A percentile compares a stretch with the other conserved stretches of the same genome.
Evolutionary conservation across 2,888 invertebrate genomes (phyloP).

Genomic region (Drosophila tripunctata): DNA sequence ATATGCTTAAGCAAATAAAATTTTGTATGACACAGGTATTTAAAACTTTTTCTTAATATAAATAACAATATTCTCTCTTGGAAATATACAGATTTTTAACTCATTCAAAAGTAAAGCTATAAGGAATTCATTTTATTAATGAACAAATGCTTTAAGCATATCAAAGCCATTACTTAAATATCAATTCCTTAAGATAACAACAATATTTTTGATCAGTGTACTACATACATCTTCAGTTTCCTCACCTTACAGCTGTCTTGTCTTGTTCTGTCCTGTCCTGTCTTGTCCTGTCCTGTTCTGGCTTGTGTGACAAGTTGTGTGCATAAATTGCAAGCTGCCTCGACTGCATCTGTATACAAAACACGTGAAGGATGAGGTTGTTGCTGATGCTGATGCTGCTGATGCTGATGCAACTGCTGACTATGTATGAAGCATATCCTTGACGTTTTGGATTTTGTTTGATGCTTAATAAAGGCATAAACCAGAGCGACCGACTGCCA

Average conservation of each 20-base stretch:
- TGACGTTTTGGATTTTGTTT: slow-evolving; percentile 77
- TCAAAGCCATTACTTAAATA: no score
- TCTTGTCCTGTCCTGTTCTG: slow-evolving; percentile 13
- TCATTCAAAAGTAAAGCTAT: no score
- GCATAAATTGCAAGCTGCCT: slow-evolving; percentile 70
- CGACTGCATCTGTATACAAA: slow-evolving; percentile 71
- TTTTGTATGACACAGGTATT: no score
- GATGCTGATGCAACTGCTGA: slow-evolving; percentile 54
- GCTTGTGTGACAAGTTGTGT: slow-evolving; percentile 70
- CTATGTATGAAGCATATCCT: slow-evolving; percentile 73
- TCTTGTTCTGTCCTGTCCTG: slow-evolving; percentile 20
- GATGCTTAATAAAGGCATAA: slow-evolving; percentile 78
- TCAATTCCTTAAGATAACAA: no score
- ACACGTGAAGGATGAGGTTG: slow-evolving; percentile 71
- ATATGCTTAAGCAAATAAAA: no score
- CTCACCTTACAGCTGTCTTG: neutral
- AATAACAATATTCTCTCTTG: no score
- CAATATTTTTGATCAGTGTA: neutral
- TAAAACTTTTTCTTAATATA: no score
- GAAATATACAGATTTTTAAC: no score
- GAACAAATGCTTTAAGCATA: no score
- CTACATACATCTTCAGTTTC: neutral
- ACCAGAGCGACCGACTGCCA: slow-evolving; percentile 35
- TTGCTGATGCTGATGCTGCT: slow-evolving; percentile 35
- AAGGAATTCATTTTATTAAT: no score